Evolutionary conservation across 2,797 vertebrate species (phyloP), one percentile per base, ranked within the genome.

Genomic region (Cirrhinus mrigala): DNA sequence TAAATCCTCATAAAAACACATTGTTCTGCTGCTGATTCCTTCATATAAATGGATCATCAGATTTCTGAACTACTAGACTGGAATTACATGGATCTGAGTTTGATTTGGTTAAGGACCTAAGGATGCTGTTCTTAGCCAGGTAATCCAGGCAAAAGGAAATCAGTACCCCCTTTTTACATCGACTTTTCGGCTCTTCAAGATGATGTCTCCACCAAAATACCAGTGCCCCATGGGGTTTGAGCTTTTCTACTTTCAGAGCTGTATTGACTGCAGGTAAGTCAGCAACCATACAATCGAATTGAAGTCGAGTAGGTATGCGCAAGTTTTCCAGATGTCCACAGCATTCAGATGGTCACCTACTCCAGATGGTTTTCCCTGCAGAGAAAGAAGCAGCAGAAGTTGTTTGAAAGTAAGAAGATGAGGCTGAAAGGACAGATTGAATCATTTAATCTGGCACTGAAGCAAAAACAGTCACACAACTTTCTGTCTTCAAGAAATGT

Each of bases 141-240:
- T 50, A 22, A 62, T 27, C 7, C n/a, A 3, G 70, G 6, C 33
- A 20, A 75, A 82, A 14, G 9, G 66, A 68, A 37, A 37, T 37
- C n/a, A 20, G 33, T 10, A 9, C 37, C n/a, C 3, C 11, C 14
- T 3, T 20, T 48, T 54, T 33, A 22, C 48, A 24, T 52, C 9
- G 11, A 20, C 24, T 11, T 64, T 62, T 73, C 7, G 29, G 22
- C 40, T 50, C 1, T 50, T 70, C 22, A 85, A 80, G 89, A 86
- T 71, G 81, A 66, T 86, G 74, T 77, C 64, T 88, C 85, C 86
- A 88, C 88, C 88, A 90, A 89, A 90, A 90, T 89, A 83, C 88
- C 89, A 88, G 88, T 66, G 27, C 37, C 4, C 71, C 22, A 58
- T 37, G 58, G 62, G 33, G n/a, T 70, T 52, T 48, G 40, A 33